phyloP scores from a whole-genome alignment of 2,797 vertebrate species.

The Parauchenoglanis ngamensis region DNA sequence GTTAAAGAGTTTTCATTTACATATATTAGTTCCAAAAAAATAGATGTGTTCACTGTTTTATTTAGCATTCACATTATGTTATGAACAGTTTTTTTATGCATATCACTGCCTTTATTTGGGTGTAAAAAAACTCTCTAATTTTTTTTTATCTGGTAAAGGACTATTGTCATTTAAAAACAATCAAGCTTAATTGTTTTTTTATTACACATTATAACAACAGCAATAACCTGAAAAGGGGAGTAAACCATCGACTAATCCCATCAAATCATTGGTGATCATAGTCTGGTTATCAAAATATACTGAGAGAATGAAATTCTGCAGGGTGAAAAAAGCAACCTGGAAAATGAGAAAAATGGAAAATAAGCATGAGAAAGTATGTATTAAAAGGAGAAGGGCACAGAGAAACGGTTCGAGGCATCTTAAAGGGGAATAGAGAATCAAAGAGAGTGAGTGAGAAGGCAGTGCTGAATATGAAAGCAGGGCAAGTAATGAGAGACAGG shows the following conservation, averaged over 20 bases:
- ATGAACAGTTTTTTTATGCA: background rate
- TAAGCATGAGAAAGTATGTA: background rate
- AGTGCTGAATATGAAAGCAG: slow-evolving; percentile 51
- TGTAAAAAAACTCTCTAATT: background rate
- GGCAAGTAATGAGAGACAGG: slow-evolving; percentile 54
- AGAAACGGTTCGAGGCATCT: slow-evolving; percentile 34
- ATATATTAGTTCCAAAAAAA: background rate
- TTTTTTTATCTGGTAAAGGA: background rate
- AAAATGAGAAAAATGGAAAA: background rate
- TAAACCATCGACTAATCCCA: background rate
- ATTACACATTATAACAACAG: background rate
- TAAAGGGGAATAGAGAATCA: slow-evolving; percentile 53
- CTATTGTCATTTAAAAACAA: background rate
- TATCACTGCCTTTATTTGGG: background rate
- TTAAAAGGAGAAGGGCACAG: slow-evolving; percentile 21
- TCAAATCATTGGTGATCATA: no score
- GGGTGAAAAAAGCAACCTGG: background rate
- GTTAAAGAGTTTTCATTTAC: background rate
- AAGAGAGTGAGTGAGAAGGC: slow-evolving; percentile 62
- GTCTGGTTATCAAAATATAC: background rate
- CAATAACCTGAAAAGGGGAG: background rate
- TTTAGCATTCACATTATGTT: background rate
- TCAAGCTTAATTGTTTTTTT: background rate
- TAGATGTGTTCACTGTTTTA: background rate
- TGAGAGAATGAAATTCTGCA: background rate